Evolutionary conservation across 2,797 vertebrate species (phyloP).

Genomic region (Falco novaeseelandiae): DNA sequence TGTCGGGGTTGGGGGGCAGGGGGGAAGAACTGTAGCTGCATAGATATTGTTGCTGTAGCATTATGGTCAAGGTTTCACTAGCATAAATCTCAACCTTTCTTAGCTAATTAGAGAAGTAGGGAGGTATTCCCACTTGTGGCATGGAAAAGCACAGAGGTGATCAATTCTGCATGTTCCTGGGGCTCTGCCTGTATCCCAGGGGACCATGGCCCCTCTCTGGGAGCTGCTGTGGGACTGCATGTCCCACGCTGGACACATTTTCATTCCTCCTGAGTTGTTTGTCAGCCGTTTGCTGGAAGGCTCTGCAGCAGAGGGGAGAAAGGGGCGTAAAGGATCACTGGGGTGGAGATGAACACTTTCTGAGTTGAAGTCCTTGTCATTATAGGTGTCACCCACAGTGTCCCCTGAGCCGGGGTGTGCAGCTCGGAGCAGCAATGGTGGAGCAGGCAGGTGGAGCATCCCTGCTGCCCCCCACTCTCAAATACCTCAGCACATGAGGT

Average conservation of each 20-base stretch:
- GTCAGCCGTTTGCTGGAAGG: not conserved
- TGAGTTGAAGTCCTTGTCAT: not conserved
- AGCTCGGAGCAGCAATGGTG: not conserved
- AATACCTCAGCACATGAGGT: not conserved
- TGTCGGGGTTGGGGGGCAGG: too few species aligned
- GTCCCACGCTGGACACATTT: not conserved
- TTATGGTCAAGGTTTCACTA: not conserved
- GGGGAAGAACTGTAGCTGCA: fast-evolving
- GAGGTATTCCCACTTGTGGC: not conserved
- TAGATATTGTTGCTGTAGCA: not conserved
- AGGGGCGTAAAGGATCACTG: not conserved
- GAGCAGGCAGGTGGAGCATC: not conserved
- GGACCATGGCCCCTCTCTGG: not conserved
- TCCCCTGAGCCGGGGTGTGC: not conserved
- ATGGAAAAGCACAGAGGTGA: not conserved
- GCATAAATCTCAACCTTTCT: not conserved
- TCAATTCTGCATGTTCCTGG: fast-evolving
- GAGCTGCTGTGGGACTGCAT: not conserved
- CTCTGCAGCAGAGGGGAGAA: not conserved
- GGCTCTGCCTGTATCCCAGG: not conserved
- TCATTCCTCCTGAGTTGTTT: not conserved
- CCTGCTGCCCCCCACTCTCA: not conserved
- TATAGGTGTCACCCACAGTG: not conserved
- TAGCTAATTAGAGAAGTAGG: not conserved
- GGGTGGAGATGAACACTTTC: not conserved